Conservation (phyloP, 2,888 invertebrate genomes). For the Oxytorus armatus region DNA sequence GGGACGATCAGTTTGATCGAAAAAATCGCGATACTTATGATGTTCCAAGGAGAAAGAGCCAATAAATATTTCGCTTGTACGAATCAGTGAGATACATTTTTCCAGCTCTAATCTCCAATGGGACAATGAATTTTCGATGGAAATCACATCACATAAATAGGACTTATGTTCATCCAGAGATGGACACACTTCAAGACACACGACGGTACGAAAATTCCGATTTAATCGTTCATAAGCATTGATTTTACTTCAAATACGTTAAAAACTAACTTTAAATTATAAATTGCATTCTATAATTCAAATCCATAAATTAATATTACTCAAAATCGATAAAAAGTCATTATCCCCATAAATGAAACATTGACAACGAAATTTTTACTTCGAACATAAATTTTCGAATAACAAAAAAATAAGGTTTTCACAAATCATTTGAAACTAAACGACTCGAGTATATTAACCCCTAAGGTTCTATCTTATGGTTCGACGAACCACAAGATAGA, state of each 20-base stretch:
- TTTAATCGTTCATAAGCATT: too few species aligned
- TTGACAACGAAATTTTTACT: background rate
- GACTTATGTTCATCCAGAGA: background rate
- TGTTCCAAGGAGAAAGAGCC: conserved; percentile 1
- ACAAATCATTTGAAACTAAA: background rate
- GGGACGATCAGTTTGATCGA: background rate
- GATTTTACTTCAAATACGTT: too few species aligned
- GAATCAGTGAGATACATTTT: conserved; percentile 32
- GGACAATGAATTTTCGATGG: conserved; percentile 12
- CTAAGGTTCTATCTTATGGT: too few species aligned
- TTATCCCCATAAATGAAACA: too few species aligned
- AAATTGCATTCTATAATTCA: too few species aligned
- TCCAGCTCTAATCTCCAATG: conserved; percentile 6
- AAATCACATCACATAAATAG: conserved; percentile 5
- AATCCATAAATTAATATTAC: background rate
- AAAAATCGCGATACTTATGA: background rate
- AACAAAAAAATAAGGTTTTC: background rate
- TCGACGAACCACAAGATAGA: background rate
- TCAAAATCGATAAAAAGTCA: background rate
- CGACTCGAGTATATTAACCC: background rate
- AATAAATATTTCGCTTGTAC: conserved; percentile 19
- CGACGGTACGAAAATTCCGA: background rate
- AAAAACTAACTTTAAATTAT: too few species aligned
- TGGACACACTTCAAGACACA: background rate
- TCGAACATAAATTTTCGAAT: too few species aligned